Evolutionary conservation across 1,140 invertebrate genomes (phyloP), one percentile per base, ranked within the genome.

Genomic region (Eumaeus atala): DNA sequence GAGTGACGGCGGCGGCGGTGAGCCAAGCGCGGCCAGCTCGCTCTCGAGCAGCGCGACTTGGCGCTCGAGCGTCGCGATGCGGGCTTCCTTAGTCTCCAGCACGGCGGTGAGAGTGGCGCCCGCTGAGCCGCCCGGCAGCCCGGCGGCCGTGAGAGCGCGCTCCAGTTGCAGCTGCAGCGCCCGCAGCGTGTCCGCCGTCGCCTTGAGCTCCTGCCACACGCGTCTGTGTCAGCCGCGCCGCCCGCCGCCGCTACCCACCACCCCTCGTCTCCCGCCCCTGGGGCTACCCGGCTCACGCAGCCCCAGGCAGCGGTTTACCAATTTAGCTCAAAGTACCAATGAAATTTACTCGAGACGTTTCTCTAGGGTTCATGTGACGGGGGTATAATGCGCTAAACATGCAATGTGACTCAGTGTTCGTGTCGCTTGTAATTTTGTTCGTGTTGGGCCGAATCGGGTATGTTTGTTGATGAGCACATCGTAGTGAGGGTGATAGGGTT

Each of bases 61-160:
- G 67, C 93, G 92, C 90, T 97, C 95, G 82, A 97, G 89, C 49
- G 92, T 94, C 64, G 92, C 90, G 82, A 96, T 96, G 72, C 94
- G 89, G 59, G 93, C 93, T 85, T 95, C 94, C 91, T 96, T 94
- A 48, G 93, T 94, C 87, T 94, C 93, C 78, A 95, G 89, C 75
- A 95, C 92, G 56, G 93, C 92, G 53, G 91, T 92, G 74, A 94
- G 89, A 58, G 92, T 93, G 84, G 91, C 92, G 71, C 91, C 91
- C 59, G 92, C 90, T 73, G 90, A 90, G 80, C 90, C 89, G 66
- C 88, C 89, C 51, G 90, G 89, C 67, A 90, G 88, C 61, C 87
- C 84, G 58, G 91, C 92, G 64, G 90, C 91, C 51, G 89, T 89
- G 71, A 92, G 90, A 64, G 92, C 92, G 67, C 92, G 89, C 85